Evolutionary conservation across 2,888 invertebrate genomes (phyloP).

Genomic region (Melipona bicolor): DNA sequence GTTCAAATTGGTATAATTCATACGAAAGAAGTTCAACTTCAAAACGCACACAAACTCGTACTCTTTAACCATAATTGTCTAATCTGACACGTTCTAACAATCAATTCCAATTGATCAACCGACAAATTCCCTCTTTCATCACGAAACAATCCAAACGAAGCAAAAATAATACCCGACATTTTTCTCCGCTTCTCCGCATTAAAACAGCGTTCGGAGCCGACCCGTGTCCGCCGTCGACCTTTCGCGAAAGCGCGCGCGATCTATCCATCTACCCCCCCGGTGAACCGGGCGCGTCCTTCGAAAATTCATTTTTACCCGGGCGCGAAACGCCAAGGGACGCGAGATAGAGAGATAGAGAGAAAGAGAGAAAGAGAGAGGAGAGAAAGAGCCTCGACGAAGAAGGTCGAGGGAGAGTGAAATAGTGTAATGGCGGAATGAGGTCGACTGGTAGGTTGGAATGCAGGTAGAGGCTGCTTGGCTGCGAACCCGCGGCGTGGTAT

Average conservation of each 20-base stretch:
- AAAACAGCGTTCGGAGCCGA: too few relatives aligned
- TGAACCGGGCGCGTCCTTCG: not conserved
- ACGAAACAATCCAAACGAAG: too few relatives aligned
- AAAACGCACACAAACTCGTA: too few relatives aligned
- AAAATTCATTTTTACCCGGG: not conserved
- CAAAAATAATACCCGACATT: too few relatives aligned
- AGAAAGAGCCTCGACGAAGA: conserved; percentile 53
- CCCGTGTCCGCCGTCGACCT: not conserved
- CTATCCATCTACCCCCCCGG: not conserved
- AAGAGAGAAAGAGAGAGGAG: conserved; percentile 25
- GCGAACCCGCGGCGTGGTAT: conserved; percentile 75
- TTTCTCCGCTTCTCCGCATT: too few relatives aligned
- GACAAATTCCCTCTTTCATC: too few relatives aligned
- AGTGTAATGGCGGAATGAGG: conserved; percentile 80
- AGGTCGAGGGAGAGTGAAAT: conserved; percentile 73
- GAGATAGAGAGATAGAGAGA: not conserved
- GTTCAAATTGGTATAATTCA: too few relatives aligned
- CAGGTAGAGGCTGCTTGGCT: conserved; percentile 76
- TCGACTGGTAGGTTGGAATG: conserved; percentile 81
- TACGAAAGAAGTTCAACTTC: too few relatives aligned
- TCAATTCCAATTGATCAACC: too few relatives aligned
- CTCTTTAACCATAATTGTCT: too few relatives aligned
- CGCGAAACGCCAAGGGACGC: not conserved
- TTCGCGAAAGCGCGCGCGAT: not conserved
- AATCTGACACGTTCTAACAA: too few relatives aligned